Evolutionary conservation across 1,140 invertebrate species (phyloP).

Genomic region (Nasonia giraulti): DNA sequence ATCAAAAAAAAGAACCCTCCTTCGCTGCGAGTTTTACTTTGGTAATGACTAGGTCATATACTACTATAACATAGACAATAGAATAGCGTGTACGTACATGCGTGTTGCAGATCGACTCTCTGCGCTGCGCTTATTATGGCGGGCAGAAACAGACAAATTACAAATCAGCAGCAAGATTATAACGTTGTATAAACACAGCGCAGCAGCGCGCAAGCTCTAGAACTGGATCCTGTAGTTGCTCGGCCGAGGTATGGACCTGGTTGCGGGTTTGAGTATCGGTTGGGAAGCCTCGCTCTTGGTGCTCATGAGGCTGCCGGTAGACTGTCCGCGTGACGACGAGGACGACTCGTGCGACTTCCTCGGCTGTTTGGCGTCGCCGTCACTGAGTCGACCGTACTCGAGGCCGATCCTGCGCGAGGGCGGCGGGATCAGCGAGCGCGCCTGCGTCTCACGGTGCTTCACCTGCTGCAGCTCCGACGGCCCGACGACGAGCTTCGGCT

Average conservation of each 20-base stretch:
- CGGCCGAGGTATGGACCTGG: conserved; percentile 76
- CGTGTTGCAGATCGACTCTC: not conserved
- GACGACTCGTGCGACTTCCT: conserved; percentile 49
- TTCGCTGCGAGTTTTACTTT: conserved; percentile 54
- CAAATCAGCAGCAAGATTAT: too few relatives aligned
- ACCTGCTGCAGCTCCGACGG: conserved; percentile 64
- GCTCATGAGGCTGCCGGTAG: conserved; percentile 72
- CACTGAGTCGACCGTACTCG: conserved; percentile 76
- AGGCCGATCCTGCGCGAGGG: conserved; percentile 76
- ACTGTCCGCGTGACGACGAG: conserved; percentile 63
- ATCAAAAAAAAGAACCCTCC: conserved; percentile 8
- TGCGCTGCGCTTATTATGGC: not conserved
- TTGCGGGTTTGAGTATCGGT: conserved; percentile 58
- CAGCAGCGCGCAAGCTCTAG: conserved; percentile 63
- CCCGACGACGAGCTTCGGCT: conserved; percentile 42
- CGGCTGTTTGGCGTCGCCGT: conserved; percentile 72
- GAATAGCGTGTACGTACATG: conserved; percentile 37
- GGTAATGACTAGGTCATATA: conserved; percentile 75
- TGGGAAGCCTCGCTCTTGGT: conserved; percentile 76
- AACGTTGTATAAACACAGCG: not conserved
- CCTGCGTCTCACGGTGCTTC: conserved; percentile 72
- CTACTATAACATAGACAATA: conserved; percentile 56
- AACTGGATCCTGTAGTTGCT: conserved; percentile 83
- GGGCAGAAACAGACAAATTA: not conserved
- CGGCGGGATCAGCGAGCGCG: conserved; percentile 79